Evolutionary conservation across 2,888 invertebrate species (phyloP), one percentile per base, ranked within the genome.

Genomic region (Melieria picta): DNA sequence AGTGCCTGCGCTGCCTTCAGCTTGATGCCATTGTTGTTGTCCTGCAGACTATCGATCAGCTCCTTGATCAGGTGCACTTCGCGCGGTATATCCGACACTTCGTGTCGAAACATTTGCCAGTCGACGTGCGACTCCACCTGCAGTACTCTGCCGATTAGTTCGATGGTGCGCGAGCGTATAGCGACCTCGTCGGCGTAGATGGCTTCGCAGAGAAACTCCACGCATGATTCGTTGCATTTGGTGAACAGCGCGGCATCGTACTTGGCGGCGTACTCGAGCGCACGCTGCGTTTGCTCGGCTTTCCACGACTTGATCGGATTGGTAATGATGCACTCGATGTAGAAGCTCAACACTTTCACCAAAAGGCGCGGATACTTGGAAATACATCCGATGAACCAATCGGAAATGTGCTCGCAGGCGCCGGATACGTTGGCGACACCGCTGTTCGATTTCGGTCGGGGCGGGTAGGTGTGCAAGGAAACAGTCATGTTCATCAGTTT

Each of bases 31-130:
- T 85, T 85, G 16, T 83, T 85, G 7, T 76, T 73, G 66, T 87
- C 86, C 9, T 82, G 77, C 0, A 86, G 74, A 52, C 82, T 82
- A 0, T 80, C 78, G 7, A 86, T 80, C 0, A 85, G 77, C 60
- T 84, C 84, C 61, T 78, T 80, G 4, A 87, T 80, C 0, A 86
- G 78, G 7, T 77, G 72, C 30, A 86, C 83, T 77, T 87, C 86
- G 0, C 86, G 80, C 4, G 86, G 86, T 48, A 81, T 83, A 7
- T 81, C 81, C 2, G 84, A 85, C 1, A 87, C 81, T 76, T 86
- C 83, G 63, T 86, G 80, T 0, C 84, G 82, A 75, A 87, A 87
- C 72, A 86, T 78, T 73, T 82, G 81, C 87, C 87, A 86, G 72
- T 85, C 81, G 9, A 86, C 86, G 43, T 81, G 78, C 0, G 86